Evolutionary conservation across 2,888 invertebrate genomes (phyloP), one percentile per base, ranked within the genome.

Genomic region (Leptopilina myrica): DNA sequence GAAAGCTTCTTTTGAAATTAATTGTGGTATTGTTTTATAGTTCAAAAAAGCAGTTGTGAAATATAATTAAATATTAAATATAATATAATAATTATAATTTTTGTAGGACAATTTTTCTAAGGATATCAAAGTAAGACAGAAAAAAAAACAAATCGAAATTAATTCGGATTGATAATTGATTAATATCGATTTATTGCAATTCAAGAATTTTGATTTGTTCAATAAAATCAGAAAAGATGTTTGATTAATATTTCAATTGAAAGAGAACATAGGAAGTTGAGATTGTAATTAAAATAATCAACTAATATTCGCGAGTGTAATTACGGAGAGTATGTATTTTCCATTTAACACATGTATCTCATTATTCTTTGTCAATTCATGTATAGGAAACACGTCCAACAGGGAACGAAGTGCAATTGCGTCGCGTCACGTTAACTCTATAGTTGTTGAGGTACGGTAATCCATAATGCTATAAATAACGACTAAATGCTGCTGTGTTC

Each of bases 391-490:
- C 26, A 46, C 11, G 67, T 46, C 20, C 11, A 69, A n/a, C 15
- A 64, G 33, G 62, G 26, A 76, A 64, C 46, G 14, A 46, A 76
- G 46, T 49, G 49, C 64, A 76, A 64, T 46, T 64, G 11, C 64
- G 33, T 14, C n/a, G 56, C 56, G 14, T 15, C 15, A 59, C 59
- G 8, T 59, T 7, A n/a, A 3, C 33, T 4, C 33, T 59, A 15
- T 5, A 56, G 56, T 69, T 49, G 15, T 20, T 67, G 43, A 9
- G 46, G 15, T 67, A 67, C 67, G 67, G 67, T 67, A 46, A 67
- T 67, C 46, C 67, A 49, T 26, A 67, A 67, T 20, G 67, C 73
- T 56, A 73, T 73, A 73, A 73, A 73, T 73, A 73, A 67, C 67
- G 67, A 67, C 46, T 49, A 67, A 67, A 67, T 67, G 46, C 66